phyloP scores from a whole-genome alignment of 1,140 invertebrate species.

The Ptiloglossa arizonensis region DNA sequence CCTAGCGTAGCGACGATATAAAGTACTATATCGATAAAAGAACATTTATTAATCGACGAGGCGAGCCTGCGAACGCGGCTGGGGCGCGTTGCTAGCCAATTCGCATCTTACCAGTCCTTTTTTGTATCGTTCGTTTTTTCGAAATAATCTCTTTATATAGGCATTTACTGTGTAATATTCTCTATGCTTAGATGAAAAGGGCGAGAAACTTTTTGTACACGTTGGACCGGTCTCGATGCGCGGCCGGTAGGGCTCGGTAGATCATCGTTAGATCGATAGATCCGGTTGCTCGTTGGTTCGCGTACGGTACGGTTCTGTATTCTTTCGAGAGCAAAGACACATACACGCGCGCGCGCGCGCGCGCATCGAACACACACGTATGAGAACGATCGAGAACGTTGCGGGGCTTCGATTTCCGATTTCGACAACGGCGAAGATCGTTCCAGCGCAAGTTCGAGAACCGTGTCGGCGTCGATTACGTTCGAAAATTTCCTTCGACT shows the following conservation, averaged over 20 bases:
- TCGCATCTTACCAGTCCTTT: conserved; percentile 75
- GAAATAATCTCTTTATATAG: conserved; percentile 74
- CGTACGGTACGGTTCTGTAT: too few relatives aligned
- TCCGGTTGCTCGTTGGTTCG: conserved; percentile 40
- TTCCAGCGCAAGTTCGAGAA: too few relatives aligned
- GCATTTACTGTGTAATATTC: conserved; percentile 32
- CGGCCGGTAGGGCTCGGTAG: conserved; percentile 41
- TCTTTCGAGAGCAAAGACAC: too few relatives aligned
- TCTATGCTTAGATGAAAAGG: conserved; percentile 60
- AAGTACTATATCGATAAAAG: conserved; percentile 58
- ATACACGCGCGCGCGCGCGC: too few relatives aligned
- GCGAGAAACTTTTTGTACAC: conserved; percentile 59
- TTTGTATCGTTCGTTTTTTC: conserved; percentile 79
- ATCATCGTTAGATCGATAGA: conserved; percentile 27
- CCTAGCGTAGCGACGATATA: conserved; percentile 67
- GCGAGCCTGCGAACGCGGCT: conserved; percentile 61
- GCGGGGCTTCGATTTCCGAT: too few relatives aligned
- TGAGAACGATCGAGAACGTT: too few relatives aligned
- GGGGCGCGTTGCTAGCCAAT: conserved; percentile 75
- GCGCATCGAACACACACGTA: too few relatives aligned
- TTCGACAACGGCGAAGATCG: too few relatives aligned
- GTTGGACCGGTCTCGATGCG: conserved; percentile 50
- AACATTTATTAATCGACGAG: conserved; percentile 62
- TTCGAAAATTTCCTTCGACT: too few relatives aligned
- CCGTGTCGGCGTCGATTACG: too few relatives aligned